Conservation (phyloP, 2,113 vertebrate genomes). For the Alces alces region DNA sequence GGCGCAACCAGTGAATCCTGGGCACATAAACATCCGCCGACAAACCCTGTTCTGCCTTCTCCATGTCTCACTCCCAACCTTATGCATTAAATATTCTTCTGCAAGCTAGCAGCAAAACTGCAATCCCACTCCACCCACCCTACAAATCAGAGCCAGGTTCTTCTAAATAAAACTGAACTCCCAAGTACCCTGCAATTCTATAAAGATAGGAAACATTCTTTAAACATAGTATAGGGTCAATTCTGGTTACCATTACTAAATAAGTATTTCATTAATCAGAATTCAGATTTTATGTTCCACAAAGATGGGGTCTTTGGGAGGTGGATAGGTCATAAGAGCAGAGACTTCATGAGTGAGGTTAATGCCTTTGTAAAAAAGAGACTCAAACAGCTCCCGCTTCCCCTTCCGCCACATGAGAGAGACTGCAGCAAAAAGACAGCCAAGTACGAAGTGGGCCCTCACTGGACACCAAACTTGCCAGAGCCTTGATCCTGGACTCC, state of each 20-base stretch:
- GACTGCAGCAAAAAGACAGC: neutral
- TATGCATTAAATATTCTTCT: accelerated
- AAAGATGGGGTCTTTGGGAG: neutral
- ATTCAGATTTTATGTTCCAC: neutral
- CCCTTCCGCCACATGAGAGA: accelerated
- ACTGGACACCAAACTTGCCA: neutral
- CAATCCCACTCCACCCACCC: neutral
- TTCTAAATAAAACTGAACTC: neutral
- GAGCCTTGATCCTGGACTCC: too few relatives aligned
- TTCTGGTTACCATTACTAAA: too few relatives aligned
- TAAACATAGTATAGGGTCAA: neutral
- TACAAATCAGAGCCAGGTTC: neutral
- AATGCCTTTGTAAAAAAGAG: neutral
- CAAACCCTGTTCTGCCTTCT: neutral
- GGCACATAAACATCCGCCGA: accelerated
- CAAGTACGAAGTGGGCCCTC: neutral
- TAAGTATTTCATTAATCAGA: neutral
- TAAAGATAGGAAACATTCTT: neutral
- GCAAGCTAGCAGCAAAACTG: neutral
- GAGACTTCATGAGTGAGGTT: neutral
- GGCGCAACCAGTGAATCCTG: neutral
- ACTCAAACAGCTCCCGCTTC: neutral
- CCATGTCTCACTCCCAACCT: neutral
- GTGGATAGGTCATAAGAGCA: neutral
- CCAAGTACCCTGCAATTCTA: neutral